Conservation (phyloP, 2,113 vertebrate species). For the Halcyon malimbica region DNA sequence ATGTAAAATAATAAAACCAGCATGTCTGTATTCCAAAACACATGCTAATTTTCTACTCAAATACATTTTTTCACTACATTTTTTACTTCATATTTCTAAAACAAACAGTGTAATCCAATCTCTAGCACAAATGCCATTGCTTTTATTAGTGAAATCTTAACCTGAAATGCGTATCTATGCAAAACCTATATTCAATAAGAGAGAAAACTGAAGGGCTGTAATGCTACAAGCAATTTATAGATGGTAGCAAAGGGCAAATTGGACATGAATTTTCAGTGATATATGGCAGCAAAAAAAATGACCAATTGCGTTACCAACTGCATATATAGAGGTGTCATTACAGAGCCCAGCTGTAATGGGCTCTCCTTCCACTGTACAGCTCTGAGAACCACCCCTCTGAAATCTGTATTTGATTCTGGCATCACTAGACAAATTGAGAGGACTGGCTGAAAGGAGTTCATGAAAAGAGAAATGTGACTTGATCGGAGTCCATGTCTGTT, state of each 20-base stretch:
- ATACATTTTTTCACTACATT: background rate
- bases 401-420: background rate
- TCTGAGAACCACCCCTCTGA: background rate
- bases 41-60: background rate
- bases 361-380: background rate
- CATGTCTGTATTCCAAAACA: background rate
- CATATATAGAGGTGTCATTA: background rate
- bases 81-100: background rate
- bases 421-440: background rate
- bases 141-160: background rate
- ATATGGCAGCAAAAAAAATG: background rate
- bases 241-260: slow-evolving; percentile 51
- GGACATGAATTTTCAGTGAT: background rate
- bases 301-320: background rate
- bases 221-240: slow-evolving; percentile 39
- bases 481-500: background rate
- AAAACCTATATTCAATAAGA: background rate
- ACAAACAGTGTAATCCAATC: background rate
- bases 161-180: background rate
- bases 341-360: background rate
- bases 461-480: background rate
- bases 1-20: slow-evolving; percentile 19
- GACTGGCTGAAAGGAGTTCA: background rate
- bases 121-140: background rate
- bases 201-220: slow-evolving; percentile 4